phyloP scores from a whole-genome alignment of 2,797 vertebrate species.

The Rhinoraja longicauda region DNA sequence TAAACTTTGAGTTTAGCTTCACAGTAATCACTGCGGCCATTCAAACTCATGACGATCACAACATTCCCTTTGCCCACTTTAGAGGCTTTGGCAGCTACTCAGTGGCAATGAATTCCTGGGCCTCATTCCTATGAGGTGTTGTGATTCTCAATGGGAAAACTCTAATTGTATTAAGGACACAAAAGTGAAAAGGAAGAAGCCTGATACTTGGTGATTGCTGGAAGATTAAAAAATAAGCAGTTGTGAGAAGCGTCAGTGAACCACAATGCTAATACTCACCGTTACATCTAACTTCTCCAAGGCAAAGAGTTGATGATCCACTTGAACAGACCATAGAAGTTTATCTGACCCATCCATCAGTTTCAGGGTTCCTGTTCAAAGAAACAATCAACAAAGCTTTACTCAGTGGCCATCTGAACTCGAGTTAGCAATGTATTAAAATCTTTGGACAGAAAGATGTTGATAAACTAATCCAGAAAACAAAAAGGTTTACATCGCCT shows the following conservation, averaged over 20 bases:
- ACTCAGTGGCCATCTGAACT: not conserved
- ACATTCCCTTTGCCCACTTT: not conserved
- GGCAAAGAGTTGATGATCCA: constrained; percentile 94
- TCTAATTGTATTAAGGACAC: not conserved
- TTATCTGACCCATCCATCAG: constrained; percentile 90
- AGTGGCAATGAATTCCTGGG: not conserved
- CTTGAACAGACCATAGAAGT: constrained; percentile 92
- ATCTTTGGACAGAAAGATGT: not conserved
- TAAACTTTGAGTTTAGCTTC: no score
- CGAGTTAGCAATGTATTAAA: not conserved
- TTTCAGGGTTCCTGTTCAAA: constrained; percentile 78
- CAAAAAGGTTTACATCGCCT: not conserved
- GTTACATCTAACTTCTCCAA: constrained; percentile 92
- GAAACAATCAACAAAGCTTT: not conserved
- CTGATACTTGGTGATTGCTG: not conserved
- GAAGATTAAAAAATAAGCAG: not conserved
- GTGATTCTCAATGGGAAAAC: not conserved
- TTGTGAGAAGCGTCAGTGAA: not conserved
- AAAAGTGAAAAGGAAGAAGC: not conserved
- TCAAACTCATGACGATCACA: not conserved
- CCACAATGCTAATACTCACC: constrained; percentile 58
- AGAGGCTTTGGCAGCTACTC: not conserved
- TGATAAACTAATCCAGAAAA: not conserved
- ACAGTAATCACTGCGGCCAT: no score
- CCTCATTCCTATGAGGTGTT: not conserved